Evolutionary conservation across 2,797 vertebrate species (phyloP).

Genomic region (Scleropages formosus): DNA sequence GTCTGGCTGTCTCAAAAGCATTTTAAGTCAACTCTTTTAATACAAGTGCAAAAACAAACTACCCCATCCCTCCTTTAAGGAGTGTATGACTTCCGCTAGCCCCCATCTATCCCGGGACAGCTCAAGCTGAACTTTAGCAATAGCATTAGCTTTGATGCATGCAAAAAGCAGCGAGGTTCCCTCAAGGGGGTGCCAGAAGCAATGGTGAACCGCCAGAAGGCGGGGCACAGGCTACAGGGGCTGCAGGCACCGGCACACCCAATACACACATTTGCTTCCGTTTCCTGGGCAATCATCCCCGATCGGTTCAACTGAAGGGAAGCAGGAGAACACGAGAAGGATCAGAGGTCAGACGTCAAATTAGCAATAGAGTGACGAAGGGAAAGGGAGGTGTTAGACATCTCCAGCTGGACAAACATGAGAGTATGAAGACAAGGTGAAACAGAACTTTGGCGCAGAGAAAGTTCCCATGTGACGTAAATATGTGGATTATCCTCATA

Average conservation of each 20-base stretch:
- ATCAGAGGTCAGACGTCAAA: slow-evolving; percentile 68
- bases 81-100: too few relatives aligned
- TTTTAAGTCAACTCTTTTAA: too few relatives aligned
- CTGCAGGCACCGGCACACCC: slow-evolving; percentile 57
- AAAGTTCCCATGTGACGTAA: slow-evolving; percentile 44
- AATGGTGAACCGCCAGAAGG: slow-evolving; percentile 52
- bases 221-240: slow-evolving; percentile 50
- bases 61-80: neutral
- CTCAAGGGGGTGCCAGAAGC: slow-evolving; percentile 51
- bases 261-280: slow-evolving; percentile 99
- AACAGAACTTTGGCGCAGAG: slow-evolving; percentile 26
- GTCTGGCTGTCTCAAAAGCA: too few relatives aligned
- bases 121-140: slow-evolving; percentile 56
- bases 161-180: slow-evolving; percentile 72
- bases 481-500: slow-evolving; percentile 42
- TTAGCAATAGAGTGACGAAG: slow-evolving; percentile 43
- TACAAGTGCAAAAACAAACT: too few relatives aligned
- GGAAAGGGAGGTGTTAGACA: slow-evolving; percentile 50
- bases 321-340: slow-evolving; percentile 87
- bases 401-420: slow-evolving; percentile 45
- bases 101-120: slow-evolving; percentile 69
- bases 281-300: slow-evolving; percentile 94
- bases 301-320: slow-evolving; percentile 91
- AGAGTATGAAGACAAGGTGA: slow-evolving; percentile 41
- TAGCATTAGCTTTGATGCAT: slow-evolving; percentile 64